Base-by-base conservation (phyloP, 2,797 vertebrate species). In the Halcyon smyrnensis region DNA sequence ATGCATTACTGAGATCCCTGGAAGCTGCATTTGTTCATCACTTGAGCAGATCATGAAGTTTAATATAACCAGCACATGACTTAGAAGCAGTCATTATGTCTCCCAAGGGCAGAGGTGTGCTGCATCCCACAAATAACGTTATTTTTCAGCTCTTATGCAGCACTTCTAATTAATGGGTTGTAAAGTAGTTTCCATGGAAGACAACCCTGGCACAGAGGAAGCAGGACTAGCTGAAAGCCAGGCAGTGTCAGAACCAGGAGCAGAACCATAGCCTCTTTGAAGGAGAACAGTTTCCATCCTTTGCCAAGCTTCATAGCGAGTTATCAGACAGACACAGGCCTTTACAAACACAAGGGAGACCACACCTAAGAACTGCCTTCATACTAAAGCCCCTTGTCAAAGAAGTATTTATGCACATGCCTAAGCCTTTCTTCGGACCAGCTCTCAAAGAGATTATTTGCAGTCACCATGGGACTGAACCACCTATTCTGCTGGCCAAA, bases 91-190 rank as follows among this genome's bases (percentile, higher is more conserved):
- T 32, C 17, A 2, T 18, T 41, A 88, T 32, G 56, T 46, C 64
- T 87, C 90, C 86, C 83, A 78, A 79, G 91, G 77, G 85, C 63
- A 90, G 56, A 82, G 71, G 81, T 87, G 71, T 80, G 86, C 88
- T 82, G 85, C 71, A 71, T 60, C 86, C 88, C 86, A 94, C 67
- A 84, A 93, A 95, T 82, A 91, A 84, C 21, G 43, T 43, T 93
- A 82, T 62, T 92, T 95, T 95, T 83, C 93, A 93, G 80, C 77
- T 91, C 77, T 90, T 39, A 41, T 39, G 60, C 81, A 93, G 34
- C 70, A 65, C 34, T 87, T 90, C 24, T 77, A 91, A 93, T 94
- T 79, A 94, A 90, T 9, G 76, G 77, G 16, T 79, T 78, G 17
- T 59, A 60, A 88, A 90, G 63, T 21, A 79, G 28, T 37, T 88